These are phyloP conservation scores for Theretra japonica DNA, from an alignment of 2,888 invertebrate species.

Conservation along the genomic window DNA sequence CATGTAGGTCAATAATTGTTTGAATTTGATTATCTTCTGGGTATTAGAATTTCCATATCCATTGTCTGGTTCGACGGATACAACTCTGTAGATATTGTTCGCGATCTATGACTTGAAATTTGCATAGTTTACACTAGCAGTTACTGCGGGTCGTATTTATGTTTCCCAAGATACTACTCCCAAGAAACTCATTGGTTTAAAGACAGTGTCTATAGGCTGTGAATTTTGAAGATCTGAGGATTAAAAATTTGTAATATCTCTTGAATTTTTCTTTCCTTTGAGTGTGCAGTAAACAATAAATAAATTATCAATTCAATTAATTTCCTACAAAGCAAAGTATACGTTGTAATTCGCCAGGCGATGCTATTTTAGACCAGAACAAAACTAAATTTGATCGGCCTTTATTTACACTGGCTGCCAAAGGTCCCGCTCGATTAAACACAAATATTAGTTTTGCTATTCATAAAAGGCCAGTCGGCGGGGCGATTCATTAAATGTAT, in stretches of 20 bases:
- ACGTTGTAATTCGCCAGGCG: neutral
- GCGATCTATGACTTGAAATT: neutral
- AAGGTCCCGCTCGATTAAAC: constrained; percentile 17
- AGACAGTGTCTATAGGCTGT: too few relatives aligned
- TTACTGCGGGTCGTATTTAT: too few relatives aligned
- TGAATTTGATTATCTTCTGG: constrained; percentile 21
- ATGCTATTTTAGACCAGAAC: constrained; percentile 14
- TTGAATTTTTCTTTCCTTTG: too few relatives aligned
- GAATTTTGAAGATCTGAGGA: too few relatives aligned
- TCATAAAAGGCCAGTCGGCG: neutral
- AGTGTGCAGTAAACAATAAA: too few relatives aligned
- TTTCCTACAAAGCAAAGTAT: neutral
- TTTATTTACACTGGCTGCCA: constrained; percentile 9
- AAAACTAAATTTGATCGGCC: constrained; percentile 16
- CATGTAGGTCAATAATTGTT: constrained; percentile 22
- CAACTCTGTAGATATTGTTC: neutral
- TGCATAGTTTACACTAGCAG: too few relatives aligned
- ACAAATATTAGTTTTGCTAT: constrained; percentile 11
- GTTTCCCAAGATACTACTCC: too few relatives aligned
- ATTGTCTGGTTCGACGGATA: neutral
- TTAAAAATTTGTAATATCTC: too few relatives aligned
- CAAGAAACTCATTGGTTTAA: too few relatives aligned
- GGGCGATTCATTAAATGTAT: neutral
- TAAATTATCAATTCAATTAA: neutral
- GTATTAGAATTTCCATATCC: constrained; percentile 3